These are phyloP conservation scores for Drosophila oshimai DNA, from an alignment of 1,140 invertebrate species.

Conservation along the genomic window DNA sequence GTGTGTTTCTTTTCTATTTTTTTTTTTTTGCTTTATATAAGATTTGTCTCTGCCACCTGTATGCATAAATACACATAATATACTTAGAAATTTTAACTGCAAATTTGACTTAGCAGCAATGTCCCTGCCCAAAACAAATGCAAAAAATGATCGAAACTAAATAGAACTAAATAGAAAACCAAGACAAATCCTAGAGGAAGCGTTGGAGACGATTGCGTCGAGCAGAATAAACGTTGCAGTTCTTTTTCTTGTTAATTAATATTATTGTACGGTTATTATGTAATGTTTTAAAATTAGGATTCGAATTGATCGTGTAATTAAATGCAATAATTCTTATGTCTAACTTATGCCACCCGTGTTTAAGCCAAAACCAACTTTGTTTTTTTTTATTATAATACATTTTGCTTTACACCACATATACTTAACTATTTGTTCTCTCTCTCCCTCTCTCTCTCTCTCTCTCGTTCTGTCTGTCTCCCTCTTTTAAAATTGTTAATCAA, in stretches of 20 bases:
- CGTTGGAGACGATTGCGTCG: background rate
- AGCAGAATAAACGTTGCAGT: constrained; percentile 44
- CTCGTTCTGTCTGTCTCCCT: background rate
- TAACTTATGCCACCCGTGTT: constrained; percentile 48
- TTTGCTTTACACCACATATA: background rate
- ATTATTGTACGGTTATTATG: constrained; percentile 58
- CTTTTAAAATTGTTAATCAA: background rate
- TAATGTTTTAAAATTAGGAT: constrained; percentile 63
- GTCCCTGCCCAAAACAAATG: constrained; percentile 2
- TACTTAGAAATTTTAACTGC: background rate
- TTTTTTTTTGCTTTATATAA: background rate
- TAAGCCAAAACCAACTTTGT: constrained; percentile 33
- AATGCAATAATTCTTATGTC: constrained; percentile 55
- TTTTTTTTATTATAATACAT: constrained; percentile 7
- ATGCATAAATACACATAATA: background rate
- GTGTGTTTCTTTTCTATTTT: background rate
- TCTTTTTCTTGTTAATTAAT: constrained; percentile 68
- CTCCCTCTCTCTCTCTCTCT: background rate
- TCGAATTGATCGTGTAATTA: constrained; percentile 56
- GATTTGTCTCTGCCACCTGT: background rate
- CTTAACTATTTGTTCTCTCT: background rate
- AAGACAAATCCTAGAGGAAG: constrained; percentile 42
- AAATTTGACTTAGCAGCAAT: constrained; percentile 23
- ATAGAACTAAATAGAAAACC: constrained; percentile 23
- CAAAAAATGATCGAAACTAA: constrained; percentile 18